These are phyloP conservation scores for Centrocercus urophasianus DNA, from an alignment of 2,113 vertebrate species.

Conservation along the genomic window DNA sequence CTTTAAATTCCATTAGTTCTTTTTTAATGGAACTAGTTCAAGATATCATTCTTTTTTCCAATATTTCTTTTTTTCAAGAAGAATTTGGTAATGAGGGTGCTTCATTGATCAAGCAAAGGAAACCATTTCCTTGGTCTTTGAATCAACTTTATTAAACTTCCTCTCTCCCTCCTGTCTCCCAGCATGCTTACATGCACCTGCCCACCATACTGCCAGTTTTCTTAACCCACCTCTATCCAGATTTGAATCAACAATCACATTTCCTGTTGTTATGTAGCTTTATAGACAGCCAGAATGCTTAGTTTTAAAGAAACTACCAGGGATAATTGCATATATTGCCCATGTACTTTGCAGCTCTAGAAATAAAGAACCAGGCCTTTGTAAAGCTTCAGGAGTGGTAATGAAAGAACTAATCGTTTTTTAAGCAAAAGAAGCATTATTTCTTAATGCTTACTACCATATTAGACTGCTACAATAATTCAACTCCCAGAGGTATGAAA, in stretches of 20 bases:
- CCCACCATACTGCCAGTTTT: not conserved
- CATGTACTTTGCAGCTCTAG: not conserved
- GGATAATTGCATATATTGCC: not conserved
- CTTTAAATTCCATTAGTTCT: not conserved
- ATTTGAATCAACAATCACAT: not conserved
- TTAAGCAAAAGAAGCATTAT: not conserved
- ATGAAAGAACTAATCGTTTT: not conserved
- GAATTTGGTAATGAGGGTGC: not conserved
- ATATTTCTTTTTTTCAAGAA: not conserved
- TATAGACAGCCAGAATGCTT: not conserved
- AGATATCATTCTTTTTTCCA: not conserved
- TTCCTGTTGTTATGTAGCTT: not conserved
- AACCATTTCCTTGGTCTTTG: not conserved
- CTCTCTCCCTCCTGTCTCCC: not conserved
- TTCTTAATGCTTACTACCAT: not conserved
- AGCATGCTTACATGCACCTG: not conserved
- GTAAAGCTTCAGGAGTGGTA: fast-evolving
- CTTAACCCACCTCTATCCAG: fast-evolving
- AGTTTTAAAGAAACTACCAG: not conserved
- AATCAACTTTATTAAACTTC: not conserved
- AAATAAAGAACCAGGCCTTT: not conserved
- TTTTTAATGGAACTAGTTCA: not conserved
- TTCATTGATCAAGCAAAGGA: not conserved
- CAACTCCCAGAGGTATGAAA: not conserved
- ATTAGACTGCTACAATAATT: not conserved